A percentile compares a stretch with the other conserved stretches of the same genome.
Evolutionary conservation across 92 coral and sea anemone species (phyloP).

Genomic region (Diadumene lineata): DNA sequence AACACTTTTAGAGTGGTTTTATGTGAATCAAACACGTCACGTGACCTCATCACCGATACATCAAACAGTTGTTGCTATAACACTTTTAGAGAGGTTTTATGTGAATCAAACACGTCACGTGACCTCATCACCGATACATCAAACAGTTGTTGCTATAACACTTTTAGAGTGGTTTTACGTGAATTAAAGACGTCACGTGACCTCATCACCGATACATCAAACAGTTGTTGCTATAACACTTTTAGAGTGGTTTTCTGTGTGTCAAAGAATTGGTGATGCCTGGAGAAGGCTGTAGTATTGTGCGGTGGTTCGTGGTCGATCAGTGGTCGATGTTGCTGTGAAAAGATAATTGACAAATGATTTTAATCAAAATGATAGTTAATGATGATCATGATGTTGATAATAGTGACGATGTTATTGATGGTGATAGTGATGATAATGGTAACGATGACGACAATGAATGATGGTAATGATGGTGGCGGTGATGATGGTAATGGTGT

Average conservation of each 20-base stretch:
- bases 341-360: constrained; percentile 1
- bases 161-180: too few species aligned
- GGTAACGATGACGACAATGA: background rate
- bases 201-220: background rate
- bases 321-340: constrained; percentile 20
- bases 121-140: too few species aligned
- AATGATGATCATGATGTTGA: background rate
- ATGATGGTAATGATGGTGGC: background rate
- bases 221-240: constrained; percentile 24
- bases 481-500: background rate
- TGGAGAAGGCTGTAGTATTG: constrained; percentile 65
- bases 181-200: too few species aligned
- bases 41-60: too few species aligned
- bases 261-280: constrained; percentile 67
- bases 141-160: too few species aligned
- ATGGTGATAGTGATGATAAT: background rate
- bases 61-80: too few species aligned
- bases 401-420: background rate
- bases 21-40: too few species aligned
- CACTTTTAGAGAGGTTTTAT: too few species aligned
- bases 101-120: too few species aligned
- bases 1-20: too few species aligned
- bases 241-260: constrained; percentile 14
- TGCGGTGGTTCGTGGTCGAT: constrained; percentile 18
- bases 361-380: background rate